Evolutionary conservation across 2,113 vertebrate species (phyloP), one percentile per base, ranked within the genome.

Genomic region (Passer montanus): DNA sequence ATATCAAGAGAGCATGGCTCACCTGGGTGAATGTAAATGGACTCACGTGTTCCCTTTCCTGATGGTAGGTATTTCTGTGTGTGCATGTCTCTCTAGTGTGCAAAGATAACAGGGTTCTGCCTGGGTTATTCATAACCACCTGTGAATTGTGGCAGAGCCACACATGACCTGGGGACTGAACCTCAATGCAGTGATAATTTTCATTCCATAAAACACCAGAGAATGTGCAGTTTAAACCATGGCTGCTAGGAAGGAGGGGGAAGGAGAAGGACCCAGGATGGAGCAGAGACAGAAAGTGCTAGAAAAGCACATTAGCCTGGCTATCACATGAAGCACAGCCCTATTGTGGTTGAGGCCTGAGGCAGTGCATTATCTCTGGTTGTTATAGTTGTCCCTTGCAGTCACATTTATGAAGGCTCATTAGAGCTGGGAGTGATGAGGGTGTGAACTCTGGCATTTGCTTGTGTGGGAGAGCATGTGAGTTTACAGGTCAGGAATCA

Each of bases 41-140:
- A 98, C 94, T 56, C 92, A 98, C 16, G 84, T 99, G 90, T 98
- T 99, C 89, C 98, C 98, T 12, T 97, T 99, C 43, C 95, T 99
- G 85, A 96, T 99, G 98, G 99, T 99, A 98, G 97, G 99, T 98
- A 69, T 93, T 87, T 70, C 20, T 31, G 27, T 77, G 33, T 1
- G 3, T 8, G 41, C 41, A 15, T 4, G 28, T 56, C 18, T 77
- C 55, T 50, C 30, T 26, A 37, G 24, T 2, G 4, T 49, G 62
- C 59, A 43, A 43, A 78, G 31, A 49, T 33, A 60, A 49, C n/a
- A 44, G 20, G 11, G 12, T 7, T 53, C 81, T 74, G 27, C 62
- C 73, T 78, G n/a, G 39, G 58, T 75, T 63, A 39, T 52, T 75
- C 68, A 62, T 31, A 87, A 44, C 62, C 9, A 12, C 19, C 70